Conservation (phyloP, 35 echinoderm and acorn worm genomes). For the Apostichopus japonicus region DNA sequence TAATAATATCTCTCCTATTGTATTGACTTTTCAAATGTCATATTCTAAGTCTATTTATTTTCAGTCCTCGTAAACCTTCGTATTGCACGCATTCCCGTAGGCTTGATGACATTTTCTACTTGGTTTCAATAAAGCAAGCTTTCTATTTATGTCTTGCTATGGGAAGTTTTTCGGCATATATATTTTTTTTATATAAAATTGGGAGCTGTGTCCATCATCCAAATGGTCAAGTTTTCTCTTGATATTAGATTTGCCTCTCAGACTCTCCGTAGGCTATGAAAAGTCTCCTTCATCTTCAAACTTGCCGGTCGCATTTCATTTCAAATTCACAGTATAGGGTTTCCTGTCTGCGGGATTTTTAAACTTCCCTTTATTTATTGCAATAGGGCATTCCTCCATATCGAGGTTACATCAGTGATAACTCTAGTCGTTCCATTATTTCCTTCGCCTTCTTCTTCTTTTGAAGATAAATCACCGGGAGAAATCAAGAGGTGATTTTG, state of each 20-base stretch:
- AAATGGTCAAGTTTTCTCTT: slow-evolving; percentile 8
- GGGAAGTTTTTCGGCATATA: not conserved
- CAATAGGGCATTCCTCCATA: not conserved
- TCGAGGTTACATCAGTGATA: not conserved
- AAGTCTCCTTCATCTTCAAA: not conserved
- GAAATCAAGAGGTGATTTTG: not conserved
- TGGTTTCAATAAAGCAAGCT: not conserved
- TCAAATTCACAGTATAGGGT: not conserved
- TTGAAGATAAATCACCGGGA: not conserved
- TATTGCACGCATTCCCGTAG: slow-evolving; percentile 7
- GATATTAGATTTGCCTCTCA: not conserved
- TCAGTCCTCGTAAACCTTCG: not conserved
- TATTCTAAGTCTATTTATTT: slow-evolving; percentile 7
- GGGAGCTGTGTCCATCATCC: not conserved
- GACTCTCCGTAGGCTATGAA: not conserved
- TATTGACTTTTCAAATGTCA: slow-evolving; percentile 24
- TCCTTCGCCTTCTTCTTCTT: not conserved
- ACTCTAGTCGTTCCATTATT: not conserved
- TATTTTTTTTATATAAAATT: not conserved
- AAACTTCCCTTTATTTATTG: not conserved
- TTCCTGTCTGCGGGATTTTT: not conserved
- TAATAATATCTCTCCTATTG: not conserved
- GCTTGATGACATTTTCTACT: slow-evolving; percentile 2
- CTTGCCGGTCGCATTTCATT: slow-evolving; percentile 2
- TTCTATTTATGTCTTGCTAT: slow-evolving; percentile 3